These are phyloP conservation scores for Psettodes erumei DNA, from an alignment of 2,113 vertebrate species.

Conservation along the genomic window DNA sequence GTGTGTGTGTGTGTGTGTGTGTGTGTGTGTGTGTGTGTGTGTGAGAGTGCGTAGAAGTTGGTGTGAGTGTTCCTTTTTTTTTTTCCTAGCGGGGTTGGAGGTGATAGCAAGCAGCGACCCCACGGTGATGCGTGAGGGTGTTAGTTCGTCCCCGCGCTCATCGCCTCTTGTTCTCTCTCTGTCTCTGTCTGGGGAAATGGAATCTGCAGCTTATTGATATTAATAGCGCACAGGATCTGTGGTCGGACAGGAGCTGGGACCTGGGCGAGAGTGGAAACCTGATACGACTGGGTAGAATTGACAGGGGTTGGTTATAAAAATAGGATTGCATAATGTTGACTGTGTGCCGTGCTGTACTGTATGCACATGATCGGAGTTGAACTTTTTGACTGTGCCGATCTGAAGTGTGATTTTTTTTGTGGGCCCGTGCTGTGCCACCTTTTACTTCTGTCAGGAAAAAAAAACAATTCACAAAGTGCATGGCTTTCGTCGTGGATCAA, in stretches of 20 bases:
- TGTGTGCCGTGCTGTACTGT: slow-evolving; percentile 46
- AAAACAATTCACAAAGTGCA: slow-evolving; percentile 29
- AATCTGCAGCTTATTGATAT: slow-evolving; percentile 90
- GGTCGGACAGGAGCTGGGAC: slow-evolving; percentile 77
- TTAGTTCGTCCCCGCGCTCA: slow-evolving; percentile 62
- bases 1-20: neutral
- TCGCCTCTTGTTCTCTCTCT: slow-evolving; percentile 51
- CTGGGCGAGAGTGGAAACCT: slow-evolving; percentile 83
- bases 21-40: neutral
- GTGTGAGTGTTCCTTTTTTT: neutral
- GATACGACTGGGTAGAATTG: slow-evolving; percentile 80
- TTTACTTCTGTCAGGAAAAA: slow-evolving; percentile 5
- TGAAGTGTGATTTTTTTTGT: slow-evolving; percentile 24
- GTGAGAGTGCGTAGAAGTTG: neutral
- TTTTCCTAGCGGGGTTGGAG: slow-evolving; percentile 27
- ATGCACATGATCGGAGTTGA: slow-evolving; percentile 4
- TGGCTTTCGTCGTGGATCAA: slow-evolving; percentile 46
- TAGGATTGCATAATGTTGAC: slow-evolving; percentile 81
- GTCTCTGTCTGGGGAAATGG: slow-evolving; percentile 88
- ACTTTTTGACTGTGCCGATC: slow-evolving; percentile 6
- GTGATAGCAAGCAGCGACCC: slow-evolving; percentile 52
- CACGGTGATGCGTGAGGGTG: slow-evolving; percentile 36
- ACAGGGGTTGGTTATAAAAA: slow-evolving; percentile 81
- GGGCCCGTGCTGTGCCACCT: slow-evolving; percentile 9
- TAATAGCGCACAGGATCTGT: slow-evolving; percentile 89